Base-by-base conservation (phyloP, 2,888 invertebrate species). In the Calameuta pallipes region DNA sequence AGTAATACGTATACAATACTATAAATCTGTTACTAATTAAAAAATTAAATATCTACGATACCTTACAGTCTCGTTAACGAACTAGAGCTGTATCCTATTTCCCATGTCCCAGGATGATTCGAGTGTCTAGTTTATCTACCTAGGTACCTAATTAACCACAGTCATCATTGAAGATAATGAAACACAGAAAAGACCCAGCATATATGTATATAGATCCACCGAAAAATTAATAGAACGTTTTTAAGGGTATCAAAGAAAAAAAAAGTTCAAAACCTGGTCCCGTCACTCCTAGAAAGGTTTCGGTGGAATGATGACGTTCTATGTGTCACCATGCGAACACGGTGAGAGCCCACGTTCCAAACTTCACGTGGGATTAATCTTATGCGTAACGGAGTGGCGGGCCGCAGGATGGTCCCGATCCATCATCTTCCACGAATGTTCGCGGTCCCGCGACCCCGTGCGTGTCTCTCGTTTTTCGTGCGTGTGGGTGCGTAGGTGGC, bases 301-400 rank as follows among this genome's bases (percentile, higher is more conserved):
- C 34, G 13, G 71, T 71, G 33, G 3, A 71, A 71, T 71, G 71
- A 71, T 71, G 71, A 71, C 33, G 71, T 71, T 71, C 71, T 23
- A 71, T 71, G 71, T 34, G 71, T 71, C 71, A 71, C 71, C 31
- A 71, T 71, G 71, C 31, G 71, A 71, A 23, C 71, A 34, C 33
- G 31, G 71, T 71, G 71, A 71, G 71, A 71, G 71, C 71, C 31
- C 71, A 71, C 71, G 71, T 71, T 34, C 71, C 71, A 71, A 71
- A 71, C 71, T 71, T 71, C 71, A 71, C 71, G 71, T 71, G 71
- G 71, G 23, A 76, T 79, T 74, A 76, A 79, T 76, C 76, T 70
- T 30, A 15, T 30, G 73, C 79, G 76, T 79, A 76, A 76, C 79
- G 41, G 79, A 76, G 76, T 76, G 74, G 79, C 79, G 74, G 79